A percentile compares a stretch with the other conserved stretches of the same genome.
phyloP scores from a whole-genome alignment of 2,888 invertebrate species.

The Cybosia mesomella region DNA sequence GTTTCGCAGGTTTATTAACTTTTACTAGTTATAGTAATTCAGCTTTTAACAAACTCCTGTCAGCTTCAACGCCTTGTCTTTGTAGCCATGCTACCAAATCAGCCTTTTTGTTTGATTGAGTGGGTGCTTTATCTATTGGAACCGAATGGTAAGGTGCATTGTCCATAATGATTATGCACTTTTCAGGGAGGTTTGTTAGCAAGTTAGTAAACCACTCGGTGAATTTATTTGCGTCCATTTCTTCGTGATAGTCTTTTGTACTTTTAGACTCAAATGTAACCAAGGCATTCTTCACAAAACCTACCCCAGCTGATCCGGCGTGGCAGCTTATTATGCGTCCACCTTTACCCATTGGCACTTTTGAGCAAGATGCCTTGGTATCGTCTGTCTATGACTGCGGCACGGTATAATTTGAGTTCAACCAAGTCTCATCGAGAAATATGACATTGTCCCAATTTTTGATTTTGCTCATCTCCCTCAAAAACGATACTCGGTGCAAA shows the following conservation, averaged over 20 bases:
- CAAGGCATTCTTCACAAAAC: constrained; percentile 15
- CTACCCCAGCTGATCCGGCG: constrained; percentile 19
- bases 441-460: not conserved
- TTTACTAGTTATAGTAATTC: not conserved
- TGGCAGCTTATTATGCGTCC: constrained; percentile 22
- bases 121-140: too few relatives aligned
- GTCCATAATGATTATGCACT: too few relatives aligned
- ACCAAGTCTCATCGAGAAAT: constrained; percentile 9
- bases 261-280: constrained; percentile 1
- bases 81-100: too few relatives aligned
- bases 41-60: too few relatives aligned
- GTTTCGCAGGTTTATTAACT: not conserved
- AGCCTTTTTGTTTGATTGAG: too few relatives aligned
- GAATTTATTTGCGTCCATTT: too few relatives aligned
- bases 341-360: constrained; percentile 15
- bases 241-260: too few relatives aligned
- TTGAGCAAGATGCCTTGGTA: too few relatives aligned
- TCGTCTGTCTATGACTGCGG: not conserved
- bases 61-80: too few relatives aligned
- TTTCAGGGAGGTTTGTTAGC: too few relatives aligned
- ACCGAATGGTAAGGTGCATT: too few relatives aligned
- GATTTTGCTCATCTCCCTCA: constrained; percentile 17
- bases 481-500: constrained; percentile 16
- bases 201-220: too few relatives aligned
- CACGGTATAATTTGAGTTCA: constrained; percentile 5